Conservation (phyloP, 2,888 invertebrate species). For the Drosophila algonquin region DNA sequence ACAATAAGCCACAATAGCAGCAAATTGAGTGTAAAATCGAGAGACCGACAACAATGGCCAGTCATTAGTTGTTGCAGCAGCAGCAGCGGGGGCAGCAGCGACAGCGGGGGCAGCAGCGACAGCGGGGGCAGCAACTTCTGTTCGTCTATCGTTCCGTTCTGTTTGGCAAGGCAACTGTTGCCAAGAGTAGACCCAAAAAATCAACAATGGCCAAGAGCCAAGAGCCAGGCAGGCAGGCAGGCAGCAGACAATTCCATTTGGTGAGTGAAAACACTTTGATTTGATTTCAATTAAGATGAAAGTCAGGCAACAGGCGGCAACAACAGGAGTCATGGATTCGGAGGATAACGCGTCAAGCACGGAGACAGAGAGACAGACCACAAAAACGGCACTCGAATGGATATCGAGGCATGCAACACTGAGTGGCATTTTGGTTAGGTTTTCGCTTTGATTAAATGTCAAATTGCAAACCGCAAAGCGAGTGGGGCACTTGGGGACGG, state of each 20-base stretch:
- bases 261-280: conserved; percentile 74
- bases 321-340: conserved; percentile 9
- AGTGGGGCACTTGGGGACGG: conserved; percentile 14
- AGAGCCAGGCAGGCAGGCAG: conserved; percentile 24
- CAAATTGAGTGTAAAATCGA: conserved; percentile 71
- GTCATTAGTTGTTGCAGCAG: conserved; percentile 63
- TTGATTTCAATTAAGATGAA: conserved; percentile 79
- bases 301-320: conserved; percentile 39
- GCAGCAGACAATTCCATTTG: conserved; percentile 70
- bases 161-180: no score
- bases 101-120: no score
- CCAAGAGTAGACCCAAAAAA: conserved; percentile 12
- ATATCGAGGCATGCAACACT: conserved; percentile 23
- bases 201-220: conserved; percentile 17
- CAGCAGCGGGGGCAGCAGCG: conserved; percentile 17
- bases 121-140: no score
- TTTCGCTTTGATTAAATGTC: conserved; percentile 69
- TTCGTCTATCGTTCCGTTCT: no score
- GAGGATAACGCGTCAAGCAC: conserved; percentile 12
- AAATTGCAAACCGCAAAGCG: conserved; percentile 62
- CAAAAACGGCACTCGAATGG: conserved; percentile 29
- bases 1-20: conserved; percentile 52
- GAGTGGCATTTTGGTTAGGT: conserved; percentile 32
- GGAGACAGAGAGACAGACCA: conserved; percentile 7
- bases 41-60: conserved; percentile 56